Conservation (phyloP, 2,113 vertebrate genomes). For the Hemicordylus capensis region DNA sequence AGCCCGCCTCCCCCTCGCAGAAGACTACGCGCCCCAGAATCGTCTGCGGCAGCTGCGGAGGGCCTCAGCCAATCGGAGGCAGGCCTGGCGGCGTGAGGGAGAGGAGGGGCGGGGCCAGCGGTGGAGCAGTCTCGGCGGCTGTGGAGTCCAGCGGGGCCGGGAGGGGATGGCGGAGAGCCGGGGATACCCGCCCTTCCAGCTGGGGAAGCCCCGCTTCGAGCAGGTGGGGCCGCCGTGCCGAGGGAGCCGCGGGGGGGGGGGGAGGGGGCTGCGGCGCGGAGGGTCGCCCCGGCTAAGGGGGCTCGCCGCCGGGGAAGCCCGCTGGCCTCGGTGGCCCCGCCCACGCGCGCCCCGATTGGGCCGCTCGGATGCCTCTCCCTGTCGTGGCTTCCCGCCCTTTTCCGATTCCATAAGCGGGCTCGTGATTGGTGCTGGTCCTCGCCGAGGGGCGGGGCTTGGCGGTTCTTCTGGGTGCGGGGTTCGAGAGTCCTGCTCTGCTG, state of each 20-base stretch:
- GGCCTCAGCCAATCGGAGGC: slow-evolving; percentile 61
- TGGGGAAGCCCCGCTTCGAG: slow-evolving; percentile 86
- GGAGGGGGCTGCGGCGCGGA: background rate
- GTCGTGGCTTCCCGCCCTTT: background rate
- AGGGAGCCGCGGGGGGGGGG: background rate
- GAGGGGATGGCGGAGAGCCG: slow-evolving; percentile 81
- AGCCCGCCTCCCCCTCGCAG: background rate
- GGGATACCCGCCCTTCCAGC: slow-evolving; percentile 81
- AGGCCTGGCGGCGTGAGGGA: slow-evolving; percentile 11
- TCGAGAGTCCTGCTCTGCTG: background rate
- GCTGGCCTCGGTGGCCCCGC: background rate
- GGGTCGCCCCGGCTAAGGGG: background rate
- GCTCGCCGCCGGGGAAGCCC: background rate
- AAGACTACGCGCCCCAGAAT: slow-evolving; percentile 67
- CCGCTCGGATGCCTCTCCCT: slow-evolving; percentile 1
- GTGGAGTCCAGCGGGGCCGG: slow-evolving; percentile 71
- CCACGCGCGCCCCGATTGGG: slow-evolving; percentile 50
- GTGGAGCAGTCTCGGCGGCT: slow-evolving; percentile 61
- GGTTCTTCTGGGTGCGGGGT: background rate
- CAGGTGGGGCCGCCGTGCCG: slow-evolving; percentile 78
- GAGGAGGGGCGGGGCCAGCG: slow-evolving; percentile 58
- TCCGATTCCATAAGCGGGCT: slow-evolving; percentile 10
- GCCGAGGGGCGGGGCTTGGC: background rate
- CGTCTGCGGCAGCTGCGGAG: slow-evolving; percentile 67
- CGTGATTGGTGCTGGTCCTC: slow-evolving; percentile 59